Base-by-base conservation (phyloP, 2,888 invertebrate genomes). In the Temnothorax ravouxi region DNA sequence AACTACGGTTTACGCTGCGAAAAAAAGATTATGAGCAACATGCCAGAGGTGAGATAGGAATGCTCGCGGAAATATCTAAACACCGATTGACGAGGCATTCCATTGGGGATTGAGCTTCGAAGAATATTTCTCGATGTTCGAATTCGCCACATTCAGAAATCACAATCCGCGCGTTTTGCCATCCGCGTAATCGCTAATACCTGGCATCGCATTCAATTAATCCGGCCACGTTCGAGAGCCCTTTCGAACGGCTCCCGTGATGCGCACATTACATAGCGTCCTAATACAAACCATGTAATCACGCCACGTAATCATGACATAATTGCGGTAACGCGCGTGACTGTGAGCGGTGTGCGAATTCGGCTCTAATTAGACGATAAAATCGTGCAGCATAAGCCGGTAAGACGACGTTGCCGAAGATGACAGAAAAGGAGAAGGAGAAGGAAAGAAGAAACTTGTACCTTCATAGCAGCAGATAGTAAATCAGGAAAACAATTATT, bases 321-420 rank as follows among this genome's bases (percentile, higher is more conserved):
- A 80, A 80, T 80, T 80, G 79, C 34, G 79, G 79, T 59, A 59
- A 59, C 72, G 56, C 52, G n/a, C 38, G 44, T 47, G 34, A 59
- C 79, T 72, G 59, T 47, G 38, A 59, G 59, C 47, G 72, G 41
- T 25, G 72, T 38, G 72, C 47, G 34, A 56, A 80, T 80, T 83
- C 52, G 72, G 71, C 47, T 66, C 83, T 83, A 84, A 84, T 83
- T 83, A 71, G 29, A 50, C 56, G 47, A 64, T 72, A 72, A 83
- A 83, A 72, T 72, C 62, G 50, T 3, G 29, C 9, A 38, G 44
- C 72, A 9, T 44, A 21, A 79, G 8, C 34, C 2, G n/a, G 56
- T 29, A 13, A 47, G 11, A 50, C 34, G 11, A 50, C 34, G 41
- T 64, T 38, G 56, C n/a, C 25, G 41, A 76, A 29, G 25, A 38